Evolutionary conservation across 2,797 vertebrate genomes (phyloP), one percentile per base, ranked within the genome.

Genomic region (Ceyx erithaca): DNA sequence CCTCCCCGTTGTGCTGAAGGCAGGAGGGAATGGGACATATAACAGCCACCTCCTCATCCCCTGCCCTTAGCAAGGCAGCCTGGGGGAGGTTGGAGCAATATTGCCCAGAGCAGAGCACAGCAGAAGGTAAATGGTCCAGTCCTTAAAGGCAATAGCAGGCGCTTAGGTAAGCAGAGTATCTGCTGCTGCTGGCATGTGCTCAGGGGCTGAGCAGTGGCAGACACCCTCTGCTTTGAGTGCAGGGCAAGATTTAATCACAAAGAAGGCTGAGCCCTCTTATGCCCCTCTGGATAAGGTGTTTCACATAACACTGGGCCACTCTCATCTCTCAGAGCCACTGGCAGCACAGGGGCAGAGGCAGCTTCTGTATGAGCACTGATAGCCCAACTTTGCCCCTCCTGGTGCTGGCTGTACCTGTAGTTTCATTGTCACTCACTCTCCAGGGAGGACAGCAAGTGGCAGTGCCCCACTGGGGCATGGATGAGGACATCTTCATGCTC

Each of bases 171-270:
- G 83, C 21, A 28, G 35, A 37, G 16, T 25, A 26, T 30, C 61
- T 63, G 40, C 13, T 2, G 10, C 78, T 2, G 3, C 67, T 45
- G 43, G 51, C 2, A 5, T 1, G 1, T 11, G 55, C 19, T 43
- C 43, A 9, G 48, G 73, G 63, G 85, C 40, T 48, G 3, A 35
- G 55, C 1, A 1, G 33, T n/a, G 45, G 22, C 1, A 12, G 58
- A 10, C 20, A 57, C 20, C 12, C 12, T 59, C 41, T 23, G 41
- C 55, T 13, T 7, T 10, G 16, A 66, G 75, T 4, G 17, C 17
- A 4, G 33, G 20, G 30, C 8, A 17, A 64, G 25, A 25, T 70
- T 58, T 31, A 62, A 35, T 10, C 43, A 5, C 30, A 61, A 25
- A 31, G 22, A 21, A 18, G 31, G 12, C 58, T 59, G 52, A 68